Percentiles rank a stretch among this genome's conserved stretches.
Evolutionary conservation across 2,113 vertebrate genomes (phyloP).

Genomic region (Hydrochoerus hydrochaeris): DNA sequence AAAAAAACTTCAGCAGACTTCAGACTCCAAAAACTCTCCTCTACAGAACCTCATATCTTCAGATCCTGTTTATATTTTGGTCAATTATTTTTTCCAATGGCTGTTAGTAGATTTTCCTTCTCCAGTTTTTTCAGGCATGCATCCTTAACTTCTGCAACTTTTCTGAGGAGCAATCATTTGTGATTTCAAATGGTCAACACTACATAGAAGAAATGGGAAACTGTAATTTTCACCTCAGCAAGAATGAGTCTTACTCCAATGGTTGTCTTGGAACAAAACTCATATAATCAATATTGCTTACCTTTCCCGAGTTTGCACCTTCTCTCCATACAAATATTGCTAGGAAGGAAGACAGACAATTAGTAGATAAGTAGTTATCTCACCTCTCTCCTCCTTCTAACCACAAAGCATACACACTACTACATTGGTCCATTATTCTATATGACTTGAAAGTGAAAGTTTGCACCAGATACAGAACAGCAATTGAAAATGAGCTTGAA

Average conservation of each 20-base stretch:
- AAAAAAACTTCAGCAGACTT: not conserved
- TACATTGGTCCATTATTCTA: not conserved
- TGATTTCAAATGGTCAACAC: not conserved
- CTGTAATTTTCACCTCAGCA: not conserved
- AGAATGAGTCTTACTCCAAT: not conserved
- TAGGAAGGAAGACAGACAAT: conserved; percentile 6
- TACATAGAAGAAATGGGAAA: not conserved
- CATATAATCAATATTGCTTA: not conserved
- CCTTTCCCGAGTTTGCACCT: not conserved
- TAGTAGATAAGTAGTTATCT: not conserved
- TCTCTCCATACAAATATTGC: not conserved
- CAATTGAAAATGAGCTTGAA: not conserved
- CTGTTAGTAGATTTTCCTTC: not conserved
- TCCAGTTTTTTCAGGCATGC: not conserved
- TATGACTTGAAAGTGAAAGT: not conserved
- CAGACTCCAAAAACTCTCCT: not conserved
- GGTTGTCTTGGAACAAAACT: not conserved
- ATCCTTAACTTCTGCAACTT: not conserved
- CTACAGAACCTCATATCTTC: not conserved
- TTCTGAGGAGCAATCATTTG: not conserved
- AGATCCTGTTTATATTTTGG: not conserved
- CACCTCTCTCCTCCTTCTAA: not conserved
- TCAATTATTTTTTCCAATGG: not conserved
- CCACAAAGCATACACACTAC: not conserved
- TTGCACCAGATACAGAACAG: not conserved